These are phyloP conservation scores for Cranoglanis bouderius DNA, from an alignment of 2,113 vertebrate species.

Conservation along the genomic window DNA sequence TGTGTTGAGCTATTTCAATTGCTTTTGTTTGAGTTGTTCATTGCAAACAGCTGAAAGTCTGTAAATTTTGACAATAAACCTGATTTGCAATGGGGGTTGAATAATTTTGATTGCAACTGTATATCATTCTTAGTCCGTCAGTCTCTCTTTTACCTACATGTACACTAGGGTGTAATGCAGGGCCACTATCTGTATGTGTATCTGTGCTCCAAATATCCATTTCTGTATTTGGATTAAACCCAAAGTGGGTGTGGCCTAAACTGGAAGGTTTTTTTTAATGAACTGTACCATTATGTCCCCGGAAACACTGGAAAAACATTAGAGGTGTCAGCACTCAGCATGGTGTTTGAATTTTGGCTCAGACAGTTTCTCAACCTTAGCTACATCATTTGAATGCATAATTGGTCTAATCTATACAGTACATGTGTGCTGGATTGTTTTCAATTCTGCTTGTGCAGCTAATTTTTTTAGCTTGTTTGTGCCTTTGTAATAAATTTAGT, in stretches of 20 bases:
- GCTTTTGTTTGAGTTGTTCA: too few relatives aligned
- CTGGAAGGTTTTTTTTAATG: background rate
- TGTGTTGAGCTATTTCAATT: too few relatives aligned
- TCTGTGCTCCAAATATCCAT: background rate
- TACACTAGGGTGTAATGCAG: background rate
- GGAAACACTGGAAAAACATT: background rate
- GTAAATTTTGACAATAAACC: too few relatives aligned
- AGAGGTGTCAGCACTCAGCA: background rate
- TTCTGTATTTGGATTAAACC: background rate
- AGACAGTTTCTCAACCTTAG: background rate
- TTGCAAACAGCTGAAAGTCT: too few relatives aligned
- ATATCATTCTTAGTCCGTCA: background rate
- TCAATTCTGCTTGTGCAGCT: background rate
- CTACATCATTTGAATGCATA: background rate
- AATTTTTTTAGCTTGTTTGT: background rate
- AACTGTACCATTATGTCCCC: background rate
- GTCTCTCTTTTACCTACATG: background rate
- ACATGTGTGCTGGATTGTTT: background rate
- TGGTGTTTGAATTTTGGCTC: background rate
- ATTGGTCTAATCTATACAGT: background rate
- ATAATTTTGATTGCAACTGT: too few relatives aligned
- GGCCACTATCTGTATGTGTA: background rate
- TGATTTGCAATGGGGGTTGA: too few relatives aligned
- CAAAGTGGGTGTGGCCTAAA: background rate
- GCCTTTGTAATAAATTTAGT: background rate